These are phyloP conservation scores for Choreutis nemorana DNA, from an alignment of 2,888 invertebrate genomes.

Conservation along the genomic window DNA sequence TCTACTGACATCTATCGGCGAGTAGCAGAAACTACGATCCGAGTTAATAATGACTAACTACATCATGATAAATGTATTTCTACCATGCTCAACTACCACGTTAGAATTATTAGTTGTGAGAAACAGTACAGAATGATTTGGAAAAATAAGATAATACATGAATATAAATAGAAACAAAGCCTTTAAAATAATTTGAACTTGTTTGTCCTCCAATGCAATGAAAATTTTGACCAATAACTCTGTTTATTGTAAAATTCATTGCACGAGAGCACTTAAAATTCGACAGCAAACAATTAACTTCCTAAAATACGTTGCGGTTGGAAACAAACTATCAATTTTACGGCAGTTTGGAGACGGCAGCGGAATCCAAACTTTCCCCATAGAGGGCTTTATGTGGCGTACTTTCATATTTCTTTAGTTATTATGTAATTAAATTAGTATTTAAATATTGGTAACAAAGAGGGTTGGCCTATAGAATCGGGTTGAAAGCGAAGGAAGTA, in stretches of 20 bases:
- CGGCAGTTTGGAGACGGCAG: conserved; percentile 38
- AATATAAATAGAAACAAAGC: too few relatives aligned
- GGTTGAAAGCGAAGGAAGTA: conserved; percentile 51
- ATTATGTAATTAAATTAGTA: conserved; percentile 37
- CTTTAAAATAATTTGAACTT: too few relatives aligned
- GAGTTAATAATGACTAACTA: too few relatives aligned
- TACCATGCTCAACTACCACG: too few relatives aligned
- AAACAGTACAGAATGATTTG: too few relatives aligned
- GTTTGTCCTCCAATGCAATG: too few relatives aligned
- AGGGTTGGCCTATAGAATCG: conserved; percentile 23
- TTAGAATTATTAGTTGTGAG: too few relatives aligned
- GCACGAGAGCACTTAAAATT: too few relatives aligned
- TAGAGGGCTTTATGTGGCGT: conserved; percentile 34
- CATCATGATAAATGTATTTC: too few relatives aligned
- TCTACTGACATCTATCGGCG: conserved; percentile 32
- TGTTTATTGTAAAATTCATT: too few relatives aligned
- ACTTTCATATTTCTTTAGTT: conserved; percentile 51
- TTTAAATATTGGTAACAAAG: conserved; percentile 43
- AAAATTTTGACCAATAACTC: too few relatives aligned
- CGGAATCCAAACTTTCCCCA: conserved; percentile 31
- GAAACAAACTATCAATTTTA: conserved; percentile 42
- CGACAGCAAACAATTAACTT: conserved; percentile 19
- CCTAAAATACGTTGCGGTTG: conserved; percentile 35
- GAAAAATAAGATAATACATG: too few relatives aligned
- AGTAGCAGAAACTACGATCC: conserved; percentile 31